Percentiles rank a stretch among this genome's conserved stretches.
Evolutionary conservation across 2,797 vertebrate species (phyloP).

Genomic region (Telmatherina bonti): DNA sequence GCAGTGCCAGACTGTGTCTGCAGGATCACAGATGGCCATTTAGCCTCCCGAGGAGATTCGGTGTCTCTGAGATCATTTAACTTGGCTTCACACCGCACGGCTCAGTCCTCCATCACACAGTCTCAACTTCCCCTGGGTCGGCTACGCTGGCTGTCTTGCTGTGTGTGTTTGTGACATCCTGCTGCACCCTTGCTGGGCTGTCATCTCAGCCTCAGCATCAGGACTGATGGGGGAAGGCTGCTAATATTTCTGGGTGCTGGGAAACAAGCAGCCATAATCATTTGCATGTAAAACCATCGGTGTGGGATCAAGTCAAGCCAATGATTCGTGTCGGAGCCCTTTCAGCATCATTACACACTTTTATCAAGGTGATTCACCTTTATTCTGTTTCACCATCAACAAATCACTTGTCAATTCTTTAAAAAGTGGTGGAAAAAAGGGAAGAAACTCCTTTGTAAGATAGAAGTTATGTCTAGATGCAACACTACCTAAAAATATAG

Average conservation of each 20-base stretch:
- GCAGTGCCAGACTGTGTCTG: slow-evolving; percentile 66
- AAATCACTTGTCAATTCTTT: not conserved
- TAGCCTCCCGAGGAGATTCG: slow-evolving; percentile 81
- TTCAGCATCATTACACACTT: slow-evolving; percentile 38
- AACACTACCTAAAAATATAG: too few relatives aligned
- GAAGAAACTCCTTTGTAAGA: not conserved
- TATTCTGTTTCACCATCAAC: slow-evolving; percentile 5
- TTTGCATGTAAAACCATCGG: not conserved
- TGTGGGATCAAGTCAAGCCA: slow-evolving; percentile 20
- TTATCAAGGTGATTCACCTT: slow-evolving; percentile 28
- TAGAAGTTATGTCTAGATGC: not conserved
- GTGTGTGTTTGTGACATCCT: slow-evolving; percentile 59
- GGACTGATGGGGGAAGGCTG: slow-evolving; percentile 57
- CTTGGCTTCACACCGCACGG: slow-evolving; percentile 68
- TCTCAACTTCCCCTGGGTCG: slow-evolving; percentile 40
- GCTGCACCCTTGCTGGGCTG: slow-evolving; percentile 55
- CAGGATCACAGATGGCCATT: slow-evolving; percentile 85
- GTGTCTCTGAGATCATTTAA: slow-evolving; percentile 78
- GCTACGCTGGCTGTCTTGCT: slow-evolving; percentile 31
- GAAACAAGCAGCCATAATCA: not conserved
- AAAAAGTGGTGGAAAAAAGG: not conserved
- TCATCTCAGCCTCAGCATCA: slow-evolving; percentile 48
- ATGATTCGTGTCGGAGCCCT: slow-evolving; percentile 39
- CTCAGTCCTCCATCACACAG: slow-evolving; percentile 55
- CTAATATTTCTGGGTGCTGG: slow-evolving; percentile 17